phyloP scores from a whole-genome alignment of 1,140 invertebrate genomes.

The Drosophila rufa region DNA sequence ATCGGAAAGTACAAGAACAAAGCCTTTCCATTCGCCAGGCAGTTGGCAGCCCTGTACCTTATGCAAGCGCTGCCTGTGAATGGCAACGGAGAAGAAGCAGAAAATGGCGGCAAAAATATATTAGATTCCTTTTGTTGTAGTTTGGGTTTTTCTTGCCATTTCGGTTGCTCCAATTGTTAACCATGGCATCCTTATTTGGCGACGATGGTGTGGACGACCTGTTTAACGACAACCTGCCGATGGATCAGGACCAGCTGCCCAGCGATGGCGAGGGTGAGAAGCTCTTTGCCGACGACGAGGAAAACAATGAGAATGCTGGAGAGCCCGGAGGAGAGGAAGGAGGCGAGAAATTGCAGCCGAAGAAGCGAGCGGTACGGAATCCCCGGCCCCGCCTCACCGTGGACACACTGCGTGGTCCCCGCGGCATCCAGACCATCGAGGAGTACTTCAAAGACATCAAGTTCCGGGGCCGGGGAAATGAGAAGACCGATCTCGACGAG shows the following conservation, averaged over 20 bases:
- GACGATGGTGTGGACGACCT: constrained; percentile 81
- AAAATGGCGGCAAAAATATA: constrained; percentile 75
- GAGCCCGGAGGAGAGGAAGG: constrained; percentile 26
- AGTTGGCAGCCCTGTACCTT: constrained; percentile 46
- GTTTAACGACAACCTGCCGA: constrained; percentile 65
- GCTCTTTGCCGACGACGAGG: constrained; percentile 67
- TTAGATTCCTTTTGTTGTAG: constrained; percentile 18
- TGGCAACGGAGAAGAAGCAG: constrained; percentile 53
- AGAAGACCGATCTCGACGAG: constrained; percentile 92
- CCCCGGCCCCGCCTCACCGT: constrained; percentile 90
- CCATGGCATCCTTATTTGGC: constrained; percentile 76
- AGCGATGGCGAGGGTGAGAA: constrained; percentile 73
- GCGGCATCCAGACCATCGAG: constrained; percentile 92
- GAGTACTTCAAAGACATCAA: constrained; percentile 93
- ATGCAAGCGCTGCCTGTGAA: constrained; percentile 38
- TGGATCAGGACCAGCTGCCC: constrained; percentile 62
- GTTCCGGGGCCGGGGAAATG: constrained; percentile 93
- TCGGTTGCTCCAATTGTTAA: background rate
- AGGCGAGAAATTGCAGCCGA: constrained; percentile 80
- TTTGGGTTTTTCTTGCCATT: background rate
- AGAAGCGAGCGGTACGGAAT: constrained; percentile 88
- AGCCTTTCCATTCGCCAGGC: constrained; percentile 1
- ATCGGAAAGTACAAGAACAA: constrained; percentile 26
- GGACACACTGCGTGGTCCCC: constrained; percentile 89
- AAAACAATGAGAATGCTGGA: constrained; percentile 44